Percentiles rank a stretch among this genome's conserved stretches.
Evolutionary conservation across 2,888 invertebrate species (phyloP).

Genomic region (Drosophila austrosaltans): DNA sequence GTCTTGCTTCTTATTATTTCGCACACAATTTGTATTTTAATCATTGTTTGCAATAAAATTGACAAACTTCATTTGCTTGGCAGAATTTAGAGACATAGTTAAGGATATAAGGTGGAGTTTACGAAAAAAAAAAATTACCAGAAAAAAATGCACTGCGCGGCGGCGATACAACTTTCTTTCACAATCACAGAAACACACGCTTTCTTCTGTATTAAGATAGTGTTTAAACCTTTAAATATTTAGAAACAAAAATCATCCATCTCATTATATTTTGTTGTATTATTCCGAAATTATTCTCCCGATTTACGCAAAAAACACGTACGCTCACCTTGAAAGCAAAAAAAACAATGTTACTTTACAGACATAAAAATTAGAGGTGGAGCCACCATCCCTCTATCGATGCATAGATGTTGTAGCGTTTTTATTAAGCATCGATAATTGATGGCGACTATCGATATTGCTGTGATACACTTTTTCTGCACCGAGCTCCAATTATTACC

Average conservation of each 20-base stretch:
- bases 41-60: conserved; percentile 3
- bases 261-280: conserved; percentile 2
- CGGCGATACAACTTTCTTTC: conserved; percentile 65
- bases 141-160: conserved; percentile 77
- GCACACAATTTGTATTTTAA: conserved; percentile 11
- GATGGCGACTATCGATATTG: background rate
- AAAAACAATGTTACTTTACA: conserved; percentile 5
- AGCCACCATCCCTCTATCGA: background rate
- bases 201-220: background rate
- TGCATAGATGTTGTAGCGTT: background rate
- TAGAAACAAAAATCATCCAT: background rate
- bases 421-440: background rate
- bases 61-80: background rate
- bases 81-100: conserved; percentile 25
- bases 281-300: conserved; percentile 16
- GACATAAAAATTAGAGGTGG: too few species aligned
- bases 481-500: too few species aligned
- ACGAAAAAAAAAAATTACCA: conserved; percentile 68
- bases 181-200: conserved; percentile 22
- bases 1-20: conserved; percentile 29
- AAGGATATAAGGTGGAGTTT: conserved; percentile 50
- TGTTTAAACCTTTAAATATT: conserved; percentile 3
- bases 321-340: conserved; percentile 12
- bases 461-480: too few species aligned
- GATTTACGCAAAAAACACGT: conserved; percentile 12